These are phyloP conservation scores for Noctilio leporinus DNA, from an alignment of 2,113 vertebrate species.

Conservation along the genomic window DNA sequence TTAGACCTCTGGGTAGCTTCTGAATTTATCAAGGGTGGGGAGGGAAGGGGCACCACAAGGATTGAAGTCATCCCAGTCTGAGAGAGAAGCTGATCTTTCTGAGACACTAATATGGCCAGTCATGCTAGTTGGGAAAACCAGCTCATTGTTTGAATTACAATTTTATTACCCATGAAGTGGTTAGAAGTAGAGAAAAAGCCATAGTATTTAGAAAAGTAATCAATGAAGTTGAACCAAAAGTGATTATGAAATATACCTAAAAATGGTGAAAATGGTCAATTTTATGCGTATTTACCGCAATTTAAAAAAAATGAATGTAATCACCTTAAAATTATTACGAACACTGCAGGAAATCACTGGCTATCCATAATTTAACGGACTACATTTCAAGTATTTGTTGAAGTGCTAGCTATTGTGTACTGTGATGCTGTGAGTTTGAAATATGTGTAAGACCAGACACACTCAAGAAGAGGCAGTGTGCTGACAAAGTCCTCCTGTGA, in stretches of 20 bases:
- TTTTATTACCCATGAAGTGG: neutral
- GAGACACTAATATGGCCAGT: neutral
- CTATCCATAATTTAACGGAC: neutral
- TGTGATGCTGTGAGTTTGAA: neutral
- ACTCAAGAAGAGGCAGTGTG: neutral
- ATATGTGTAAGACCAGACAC: neutral
- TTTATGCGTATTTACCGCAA: neutral
- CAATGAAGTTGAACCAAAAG: neutral
- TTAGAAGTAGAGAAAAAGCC: neutral
- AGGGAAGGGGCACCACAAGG: neutral
- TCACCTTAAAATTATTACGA: neutral
- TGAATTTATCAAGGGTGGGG: neutral
- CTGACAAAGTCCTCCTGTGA: neutral
- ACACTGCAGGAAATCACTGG: neutral
- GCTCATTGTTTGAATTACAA: neutral
- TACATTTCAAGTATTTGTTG: neutral
- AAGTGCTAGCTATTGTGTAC: neutral
- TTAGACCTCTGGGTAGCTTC: slow-evolving; percentile 26
- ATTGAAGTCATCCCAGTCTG: neutral
- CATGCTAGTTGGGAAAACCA: neutral
- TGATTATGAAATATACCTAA: neutral
- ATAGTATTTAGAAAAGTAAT: neutral
- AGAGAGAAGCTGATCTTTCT: neutral
- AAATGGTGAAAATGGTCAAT: neutral
- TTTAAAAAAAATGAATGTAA: neutral